A percentile compares a stretch with the other conserved stretches of the same genome.
These are phyloP conservation scores for Leucophora obtusa DNA, from an alignment of 2,888 invertebrate genomes.

Conservation along the genomic window DNA sequence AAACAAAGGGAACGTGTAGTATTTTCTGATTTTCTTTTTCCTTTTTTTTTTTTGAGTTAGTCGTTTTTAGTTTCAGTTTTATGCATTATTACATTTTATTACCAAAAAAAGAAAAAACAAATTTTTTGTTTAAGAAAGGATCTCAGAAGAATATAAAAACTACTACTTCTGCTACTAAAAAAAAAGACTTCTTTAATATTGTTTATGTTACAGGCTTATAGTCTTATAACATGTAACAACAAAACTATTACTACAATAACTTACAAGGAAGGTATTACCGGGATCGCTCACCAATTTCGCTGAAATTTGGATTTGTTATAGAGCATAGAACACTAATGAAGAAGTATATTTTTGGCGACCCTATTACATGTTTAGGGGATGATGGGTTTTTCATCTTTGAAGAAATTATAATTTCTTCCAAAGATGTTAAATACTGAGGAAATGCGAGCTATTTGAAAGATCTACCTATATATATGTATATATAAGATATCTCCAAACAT, in stretches of 20 bases:
- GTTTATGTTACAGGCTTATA: slow-evolving; percentile 56
- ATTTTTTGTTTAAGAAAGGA: slow-evolving; percentile 26
- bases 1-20: slow-evolving; percentile 28
- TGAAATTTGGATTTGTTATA: too few relatives aligned
- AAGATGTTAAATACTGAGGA: too few relatives aligned
- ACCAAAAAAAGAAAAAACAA: slow-evolving; percentile 32
- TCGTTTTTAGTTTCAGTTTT: slow-evolving; percentile 46
- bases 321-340: too few relatives aligned
- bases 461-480: too few relatives aligned
- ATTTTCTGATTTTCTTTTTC: slow-evolving; percentile 25
- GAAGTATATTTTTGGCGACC: too few relatives aligned
- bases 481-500: too few relatives aligned
- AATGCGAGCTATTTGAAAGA: too few relatives aligned
- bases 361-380: too few relatives aligned
- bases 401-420: too few relatives aligned
- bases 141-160: slow-evolving; percentile 28
- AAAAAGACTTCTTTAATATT: slow-evolving; percentile 55
- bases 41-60: slow-evolving; percentile 42
- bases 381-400: too few relatives aligned
- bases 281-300: too few relatives aligned
- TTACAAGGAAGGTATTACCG: too few relatives aligned
- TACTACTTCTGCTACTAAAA: neutral
- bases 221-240: slow-evolving; percentile 61
- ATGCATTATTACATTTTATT: slow-evolving; percentile 60
- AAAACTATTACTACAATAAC: slow-evolving; percentile 19